These are phyloP conservation scores for Chinchilla lanigera DNA, from an alignment of 2,113 vertebrate species.

Conservation along the genomic window DNA sequence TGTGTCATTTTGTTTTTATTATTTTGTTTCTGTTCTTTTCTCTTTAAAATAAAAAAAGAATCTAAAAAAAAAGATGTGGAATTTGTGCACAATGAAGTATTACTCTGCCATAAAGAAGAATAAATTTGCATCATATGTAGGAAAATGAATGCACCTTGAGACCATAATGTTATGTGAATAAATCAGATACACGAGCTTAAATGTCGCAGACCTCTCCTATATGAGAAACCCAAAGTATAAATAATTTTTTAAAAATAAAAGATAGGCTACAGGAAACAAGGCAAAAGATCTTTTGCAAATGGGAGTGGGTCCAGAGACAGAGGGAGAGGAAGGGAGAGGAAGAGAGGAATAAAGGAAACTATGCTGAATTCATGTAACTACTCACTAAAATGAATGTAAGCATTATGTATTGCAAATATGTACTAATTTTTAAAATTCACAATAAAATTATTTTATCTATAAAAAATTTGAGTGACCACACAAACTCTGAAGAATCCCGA, in stretches of 20 bases:
- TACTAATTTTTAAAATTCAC: not conserved
- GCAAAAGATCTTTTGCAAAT: not conserved
- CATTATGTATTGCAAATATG: not conserved
- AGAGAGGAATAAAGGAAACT: not conserved
- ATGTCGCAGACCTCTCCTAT: not conserved
- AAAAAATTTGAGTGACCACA: not conserved
- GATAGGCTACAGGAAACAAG: not conserved
- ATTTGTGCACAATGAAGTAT: not conserved
- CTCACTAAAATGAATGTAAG: not conserved
- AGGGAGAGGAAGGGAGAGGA: not conserved
- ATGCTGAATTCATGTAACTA: not conserved
- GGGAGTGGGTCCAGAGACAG: not conserved
- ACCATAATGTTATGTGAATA: not conserved
- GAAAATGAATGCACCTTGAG: not conserved
- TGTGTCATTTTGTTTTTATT: too few relatives aligned
- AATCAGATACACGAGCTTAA: not conserved
- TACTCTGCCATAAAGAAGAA: not conserved
- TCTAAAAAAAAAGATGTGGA: not conserved
- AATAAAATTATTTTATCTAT: not conserved
- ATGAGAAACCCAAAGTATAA: not conserved
- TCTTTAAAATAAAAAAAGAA: too few relatives aligned
- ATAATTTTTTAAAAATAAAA: not conserved
- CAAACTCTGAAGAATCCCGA: not conserved
- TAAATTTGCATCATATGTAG: not conserved
- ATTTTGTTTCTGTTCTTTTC: too few relatives aligned